Conservation (phyloP, 92 coral and sea anemone genomes). For the Zoanthus sansibaricus region DNA sequence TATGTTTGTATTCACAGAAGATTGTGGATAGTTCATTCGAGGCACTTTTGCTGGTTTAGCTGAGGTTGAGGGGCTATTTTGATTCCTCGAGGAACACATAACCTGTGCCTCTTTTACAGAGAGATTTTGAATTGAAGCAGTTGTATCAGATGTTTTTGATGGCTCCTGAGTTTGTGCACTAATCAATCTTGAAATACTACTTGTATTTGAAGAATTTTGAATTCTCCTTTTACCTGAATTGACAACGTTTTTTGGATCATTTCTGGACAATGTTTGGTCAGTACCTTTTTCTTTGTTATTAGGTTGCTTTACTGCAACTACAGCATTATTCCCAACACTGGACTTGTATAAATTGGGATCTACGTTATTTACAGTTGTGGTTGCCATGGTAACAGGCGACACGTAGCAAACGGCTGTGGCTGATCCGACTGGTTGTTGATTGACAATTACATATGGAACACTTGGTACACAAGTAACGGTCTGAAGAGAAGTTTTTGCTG, state of each 20-base stretch:
- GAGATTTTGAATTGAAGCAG: not conserved
- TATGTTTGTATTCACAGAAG: not conserved
- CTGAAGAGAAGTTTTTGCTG: slow-evolving; percentile 5
- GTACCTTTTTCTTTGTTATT: slow-evolving; percentile 1
- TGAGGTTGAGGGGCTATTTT: not conserved
- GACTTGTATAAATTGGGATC: not conserved
- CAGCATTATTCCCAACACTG: not conserved
- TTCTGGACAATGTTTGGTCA: slow-evolving; percentile 22
- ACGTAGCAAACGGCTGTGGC: slow-evolving; percentile 40
- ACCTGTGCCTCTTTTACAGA: slow-evolving; percentile 6
- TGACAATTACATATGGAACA: slow-evolving; percentile 40
- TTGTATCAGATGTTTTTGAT: not conserved
- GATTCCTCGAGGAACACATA: not conserved
- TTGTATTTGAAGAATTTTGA: slow-evolving; percentile 6
- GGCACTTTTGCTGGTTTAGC: slow-evolving; percentile 29
- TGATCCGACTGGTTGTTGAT: slow-evolving; percentile 28
- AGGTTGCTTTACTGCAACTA: slow-evolving; percentile 29
- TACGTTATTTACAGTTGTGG: slow-evolving; percentile 22
- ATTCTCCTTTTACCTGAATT: slow-evolving; percentile 8
- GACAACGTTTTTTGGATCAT: slow-evolving; percentile 6
- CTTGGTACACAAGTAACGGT: slow-evolving; percentile 33
- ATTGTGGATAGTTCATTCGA: not conserved
- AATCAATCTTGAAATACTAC: not conserved
- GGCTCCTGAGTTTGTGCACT: not conserved
- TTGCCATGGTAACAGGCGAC: slow-evolving; percentile 45